These are phyloP conservation scores for Contarinia nasturtii DNA, from an alignment of 1,140 invertebrate species.

Conservation along the genomic window DNA sequence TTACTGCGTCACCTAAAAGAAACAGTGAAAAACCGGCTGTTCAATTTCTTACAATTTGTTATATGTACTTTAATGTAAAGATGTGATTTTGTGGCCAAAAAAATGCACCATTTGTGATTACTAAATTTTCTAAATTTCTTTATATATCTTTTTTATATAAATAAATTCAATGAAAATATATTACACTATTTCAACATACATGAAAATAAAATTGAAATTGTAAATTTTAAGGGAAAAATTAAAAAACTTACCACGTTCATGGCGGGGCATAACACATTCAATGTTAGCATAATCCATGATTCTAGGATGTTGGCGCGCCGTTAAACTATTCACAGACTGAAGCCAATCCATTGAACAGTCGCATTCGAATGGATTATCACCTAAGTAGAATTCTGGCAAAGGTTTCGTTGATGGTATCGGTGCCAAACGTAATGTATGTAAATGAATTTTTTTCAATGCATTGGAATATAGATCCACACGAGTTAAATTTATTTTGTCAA, in stretches of 20 bases:
- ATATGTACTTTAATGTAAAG: too few relatives aligned
- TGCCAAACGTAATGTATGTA: conserved; percentile 52
- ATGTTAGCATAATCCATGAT: conserved; percentile 67
- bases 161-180: too few relatives aligned
- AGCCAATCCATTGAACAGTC: conserved; percentile 79
- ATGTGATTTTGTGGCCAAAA: too few relatives aligned
- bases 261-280: conserved; percentile 61
- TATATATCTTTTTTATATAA: too few relatives aligned
- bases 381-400: conserved; percentile 67
- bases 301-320: conserved; percentile 50
- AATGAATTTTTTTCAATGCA: conserved; percentile 54
- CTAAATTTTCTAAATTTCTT: too few relatives aligned
- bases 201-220: too few relatives aligned
- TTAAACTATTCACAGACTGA: conserved; percentile 53
- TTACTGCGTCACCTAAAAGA: conserved; percentile 43
- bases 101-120: too few relatives aligned
- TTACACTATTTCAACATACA: too few relatives aligned
- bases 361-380: conserved; percentile 72
- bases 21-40: too few relatives aligned
- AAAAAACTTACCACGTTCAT: too few relatives aligned
- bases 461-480: conserved; percentile 71
- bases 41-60: too few relatives aligned
- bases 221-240: too few relatives aligned
- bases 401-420: conserved; percentile 35
- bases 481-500: conserved; percentile 56